Conservation (phyloP, 2,888 invertebrate species). For the Willowsia nigromaculata region DNA sequence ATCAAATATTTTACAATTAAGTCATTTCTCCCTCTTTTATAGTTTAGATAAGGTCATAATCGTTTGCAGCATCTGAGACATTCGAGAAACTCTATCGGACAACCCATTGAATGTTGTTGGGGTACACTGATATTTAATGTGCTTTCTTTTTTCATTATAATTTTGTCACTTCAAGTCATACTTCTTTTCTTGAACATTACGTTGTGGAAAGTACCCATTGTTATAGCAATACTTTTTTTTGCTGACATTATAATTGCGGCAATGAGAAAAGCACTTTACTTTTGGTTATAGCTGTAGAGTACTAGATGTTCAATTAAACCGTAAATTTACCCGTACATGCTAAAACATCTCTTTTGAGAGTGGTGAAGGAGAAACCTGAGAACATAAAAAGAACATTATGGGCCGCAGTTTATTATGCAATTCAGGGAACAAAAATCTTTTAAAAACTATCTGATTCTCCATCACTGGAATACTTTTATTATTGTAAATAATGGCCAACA, state of each 20-base stretch:
- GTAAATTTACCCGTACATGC: conserved; percentile 11
- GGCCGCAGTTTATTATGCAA: conserved; percentile 30
- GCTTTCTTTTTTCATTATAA: too few species aligned
- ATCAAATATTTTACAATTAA: not conserved
- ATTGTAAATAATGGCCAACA: conserved; percentile 24
- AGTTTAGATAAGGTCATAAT: too few species aligned
- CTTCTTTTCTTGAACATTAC: too few species aligned
- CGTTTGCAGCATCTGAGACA: too few species aligned
- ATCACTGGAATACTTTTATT: conserved; percentile 37
- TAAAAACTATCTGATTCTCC: conserved; percentile 21
- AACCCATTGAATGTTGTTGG: too few species aligned
- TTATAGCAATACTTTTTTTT: not conserved
- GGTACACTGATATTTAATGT: too few species aligned
- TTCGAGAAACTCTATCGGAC: too few species aligned
- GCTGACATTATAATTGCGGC: conserved; percentile 20
- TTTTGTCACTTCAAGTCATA: too few species aligned
- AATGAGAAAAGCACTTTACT: conserved; percentile 1
- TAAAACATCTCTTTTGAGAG: not conserved
- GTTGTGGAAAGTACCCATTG: not conserved
- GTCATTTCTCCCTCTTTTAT: not conserved
- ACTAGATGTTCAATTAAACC: not conserved
- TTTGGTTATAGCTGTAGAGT: not conserved
- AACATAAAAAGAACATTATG: conserved; percentile 39
- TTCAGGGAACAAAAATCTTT: conserved; percentile 19
- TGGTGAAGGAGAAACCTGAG: not conserved